Conservation (phyloP, 2,888 invertebrate species). For the Dryocosmus kuriphilus region DNA sequence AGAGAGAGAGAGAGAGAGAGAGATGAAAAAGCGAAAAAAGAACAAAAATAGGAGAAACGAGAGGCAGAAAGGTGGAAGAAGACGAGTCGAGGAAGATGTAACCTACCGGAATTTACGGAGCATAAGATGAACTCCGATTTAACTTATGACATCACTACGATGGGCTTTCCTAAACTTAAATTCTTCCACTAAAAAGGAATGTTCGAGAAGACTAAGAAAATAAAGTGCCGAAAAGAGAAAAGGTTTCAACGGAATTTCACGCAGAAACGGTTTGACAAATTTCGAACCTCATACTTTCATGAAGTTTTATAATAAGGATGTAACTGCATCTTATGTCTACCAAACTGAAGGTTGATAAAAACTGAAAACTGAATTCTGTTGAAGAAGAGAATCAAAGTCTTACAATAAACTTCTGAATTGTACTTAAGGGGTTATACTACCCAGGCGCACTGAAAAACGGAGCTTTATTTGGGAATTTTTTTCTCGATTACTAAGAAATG, state of each 20-base stretch:
- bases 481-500: no score
- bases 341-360: neutral
- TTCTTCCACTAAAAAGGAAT: slow-evolving; percentile 16
- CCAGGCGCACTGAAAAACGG: no score
- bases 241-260: neutral
- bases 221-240: neutral
- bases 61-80: slow-evolving; percentile 14
- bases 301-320: neutral
- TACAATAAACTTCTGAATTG: neutral
- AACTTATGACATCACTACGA: slow-evolving; percentile 44
- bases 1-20: slow-evolving; percentile 17
- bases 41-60: slow-evolving; percentile 3
- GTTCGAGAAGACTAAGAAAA: neutral
- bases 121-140: slow-evolving; percentile 49
- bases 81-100: slow-evolving; percentile 42
- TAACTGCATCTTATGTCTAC: neutral
- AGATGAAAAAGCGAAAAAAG: neutral
- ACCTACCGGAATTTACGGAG: slow-evolving; percentile 48
- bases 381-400: neutral
- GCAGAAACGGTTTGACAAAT: neutral
- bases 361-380: neutral
- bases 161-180: slow-evolving; percentile 24
- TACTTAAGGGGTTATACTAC: no score
- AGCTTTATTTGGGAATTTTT: no score
- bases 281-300: neutral